Evolutionary conservation across 2,797 vertebrate genomes (phyloP).

Genomic region (Lates japonicus): DNA sequence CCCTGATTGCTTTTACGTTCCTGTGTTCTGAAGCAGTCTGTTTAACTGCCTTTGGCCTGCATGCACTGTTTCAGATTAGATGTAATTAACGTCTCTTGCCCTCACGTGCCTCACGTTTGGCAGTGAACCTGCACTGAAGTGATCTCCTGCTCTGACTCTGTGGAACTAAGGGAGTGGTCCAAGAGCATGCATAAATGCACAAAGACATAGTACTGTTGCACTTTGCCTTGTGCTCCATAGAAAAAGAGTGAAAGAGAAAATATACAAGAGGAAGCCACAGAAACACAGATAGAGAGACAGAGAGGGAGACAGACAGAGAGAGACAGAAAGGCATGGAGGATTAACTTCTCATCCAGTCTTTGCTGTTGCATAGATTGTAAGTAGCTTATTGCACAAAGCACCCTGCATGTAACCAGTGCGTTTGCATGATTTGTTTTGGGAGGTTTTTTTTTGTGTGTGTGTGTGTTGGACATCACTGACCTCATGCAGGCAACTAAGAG

Average conservation of each 20-base stretch:
- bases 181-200: background rate
- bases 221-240: conserved; percentile 5
- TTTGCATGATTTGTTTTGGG: conserved; percentile 79
- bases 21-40: background rate
- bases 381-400: conserved; percentile 85
- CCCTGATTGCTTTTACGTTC: conserved; percentile 30
- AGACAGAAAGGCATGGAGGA: conserved; percentile 64
- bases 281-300: conserved; percentile 31
- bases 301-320: conserved; percentile 34
- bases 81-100: conserved; percentile 60
- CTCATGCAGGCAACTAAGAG: conserved; percentile 68
- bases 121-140: conserved; percentile 15
- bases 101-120: conserved; percentile 53
- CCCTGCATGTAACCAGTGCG: conserved; percentile 76
- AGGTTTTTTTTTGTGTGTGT: conserved; percentile 32
- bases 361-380: conserved; percentile 82
- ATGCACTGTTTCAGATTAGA: conserved; percentile 65
- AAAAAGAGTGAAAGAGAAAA: background rate
- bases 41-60: conserved; percentile 18
- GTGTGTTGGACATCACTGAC: conserved; percentile 61
- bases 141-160: conserved; percentile 36
- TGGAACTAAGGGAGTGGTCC: background rate
- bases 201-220: background rate
- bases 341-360: conserved; percentile 86
- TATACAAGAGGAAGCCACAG: conserved; percentile 21